phyloP scores from a whole-genome alignment of 2,888 invertebrate genomes.

The Diplazon laetatorius region DNA sequence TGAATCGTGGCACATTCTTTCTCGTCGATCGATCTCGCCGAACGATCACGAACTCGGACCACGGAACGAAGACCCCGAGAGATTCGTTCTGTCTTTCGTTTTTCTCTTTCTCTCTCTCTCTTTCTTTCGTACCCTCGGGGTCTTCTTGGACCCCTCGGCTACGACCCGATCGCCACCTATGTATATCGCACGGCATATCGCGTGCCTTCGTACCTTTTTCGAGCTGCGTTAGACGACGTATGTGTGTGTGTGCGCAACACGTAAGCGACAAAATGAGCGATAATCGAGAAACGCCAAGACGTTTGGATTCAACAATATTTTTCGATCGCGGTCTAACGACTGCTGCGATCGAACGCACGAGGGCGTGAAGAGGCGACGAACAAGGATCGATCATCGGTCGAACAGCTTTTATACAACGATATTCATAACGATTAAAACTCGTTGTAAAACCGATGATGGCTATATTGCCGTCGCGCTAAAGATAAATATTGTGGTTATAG shows the following conservation, averaged over 20 bases:
- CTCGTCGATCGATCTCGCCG: conserved; percentile 62
- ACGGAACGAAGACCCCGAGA: conserved; percentile 52
- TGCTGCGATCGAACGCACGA: not conserved
- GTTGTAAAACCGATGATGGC: conserved; percentile 13
- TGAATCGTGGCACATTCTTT: conserved; percentile 64
- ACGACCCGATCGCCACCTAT: conserved; percentile 27
- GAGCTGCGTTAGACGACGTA: conserved; percentile 23
- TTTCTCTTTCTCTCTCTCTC: conserved; percentile 16
- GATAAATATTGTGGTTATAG: conserved; percentile 15
- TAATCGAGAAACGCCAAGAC: conserved; percentile 13
- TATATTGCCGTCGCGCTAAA: conserved; percentile 12
- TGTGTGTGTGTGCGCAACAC: not conserved
- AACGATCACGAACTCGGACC: conserved; percentile 64
- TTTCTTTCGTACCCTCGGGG: not conserved
- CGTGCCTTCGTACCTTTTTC: conserved; percentile 38
- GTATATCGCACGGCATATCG: conserved; percentile 35
- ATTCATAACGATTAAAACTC: conserved; percentile 5
- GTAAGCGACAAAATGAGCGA: conserved; percentile 32
- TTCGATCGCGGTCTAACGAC: conserved; percentile 55
- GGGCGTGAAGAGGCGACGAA: not conserved
- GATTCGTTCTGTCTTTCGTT: conserved; percentile 44
- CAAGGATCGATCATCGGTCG: not conserved
- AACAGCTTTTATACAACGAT: conserved; percentile 7
- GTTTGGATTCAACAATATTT: conserved; percentile 56
- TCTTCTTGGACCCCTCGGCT: not conserved